Conservation (phyloP, 2,113 vertebrate genomes). For the Macquaria ambigua region DNA sequence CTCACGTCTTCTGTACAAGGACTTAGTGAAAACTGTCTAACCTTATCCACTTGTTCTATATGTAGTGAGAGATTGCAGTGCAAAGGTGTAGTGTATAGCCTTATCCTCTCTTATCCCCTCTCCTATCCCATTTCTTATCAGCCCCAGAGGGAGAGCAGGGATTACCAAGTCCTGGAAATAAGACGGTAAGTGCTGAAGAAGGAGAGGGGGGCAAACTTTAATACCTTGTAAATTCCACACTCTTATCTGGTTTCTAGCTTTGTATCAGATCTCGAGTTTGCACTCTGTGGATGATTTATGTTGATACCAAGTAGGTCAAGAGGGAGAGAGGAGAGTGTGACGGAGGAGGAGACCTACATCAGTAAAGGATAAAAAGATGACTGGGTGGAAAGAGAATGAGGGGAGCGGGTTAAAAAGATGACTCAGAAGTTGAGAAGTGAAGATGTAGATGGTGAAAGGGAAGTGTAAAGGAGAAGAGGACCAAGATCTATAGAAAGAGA, state of each 20-base stretch:
- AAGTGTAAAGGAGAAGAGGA: not conserved
- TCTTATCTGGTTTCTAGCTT: constrained; percentile 44
- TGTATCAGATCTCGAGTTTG: constrained; percentile 46
- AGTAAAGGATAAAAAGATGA: not conserved
- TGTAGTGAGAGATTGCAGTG: not conserved
- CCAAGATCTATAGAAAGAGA: not conserved
- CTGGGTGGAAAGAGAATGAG: not conserved
- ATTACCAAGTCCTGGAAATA: constrained; percentile 53
- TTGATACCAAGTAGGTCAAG: constrained; percentile 23
- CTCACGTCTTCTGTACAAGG: not conserved
- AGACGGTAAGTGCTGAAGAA: constrained; percentile 8
- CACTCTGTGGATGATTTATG: constrained; percentile 27
- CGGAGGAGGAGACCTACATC: not conserved
- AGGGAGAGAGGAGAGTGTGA: not conserved
- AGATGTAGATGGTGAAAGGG: not conserved
- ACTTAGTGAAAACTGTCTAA: not conserved
- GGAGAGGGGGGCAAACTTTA: constrained; percentile 12
- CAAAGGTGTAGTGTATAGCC: constrained; percentile 35
- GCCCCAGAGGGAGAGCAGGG: constrained; percentile 36
- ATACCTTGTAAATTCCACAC: constrained; percentile 54
- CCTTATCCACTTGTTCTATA: constrained; percentile 27
- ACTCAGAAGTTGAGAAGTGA: too few relatives aligned
- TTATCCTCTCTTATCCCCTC: constrained; percentile 44
- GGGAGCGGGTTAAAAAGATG: not conserved
- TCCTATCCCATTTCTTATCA: constrained; percentile 48